phyloP scores from a whole-genome alignment of 1,140 invertebrate genomes.

The Dendrolimus kikuchii region DNA sequence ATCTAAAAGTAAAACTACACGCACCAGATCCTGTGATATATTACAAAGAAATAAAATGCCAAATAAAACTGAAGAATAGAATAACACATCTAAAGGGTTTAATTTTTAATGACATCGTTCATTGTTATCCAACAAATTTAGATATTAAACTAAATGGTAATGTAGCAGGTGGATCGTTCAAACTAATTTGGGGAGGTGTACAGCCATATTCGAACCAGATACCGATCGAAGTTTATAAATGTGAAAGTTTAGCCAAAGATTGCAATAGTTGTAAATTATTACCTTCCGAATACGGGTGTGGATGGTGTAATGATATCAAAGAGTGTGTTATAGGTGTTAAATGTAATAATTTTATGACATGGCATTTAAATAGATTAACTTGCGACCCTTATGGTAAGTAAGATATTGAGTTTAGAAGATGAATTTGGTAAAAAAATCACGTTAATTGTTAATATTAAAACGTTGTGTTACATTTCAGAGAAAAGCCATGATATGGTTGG shows the following conservation, averaged over 20 bases:
- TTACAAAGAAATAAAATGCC: constrained; percentile 30
- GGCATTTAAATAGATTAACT: constrained; percentile 24
- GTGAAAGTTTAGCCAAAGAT: constrained; percentile 15
- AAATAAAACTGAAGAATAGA: constrained; percentile 23
- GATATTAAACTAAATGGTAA: constrained; percentile 6
- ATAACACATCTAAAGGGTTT: constrained; percentile 26
- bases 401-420: constrained; percentile 10
- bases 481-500: no score
- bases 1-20: constrained; percentile 30
- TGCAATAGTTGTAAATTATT: constrained; percentile 23
- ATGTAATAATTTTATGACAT: constrained; percentile 25
- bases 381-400: constrained; percentile 18
- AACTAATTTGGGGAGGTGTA: constrained; percentile 29
- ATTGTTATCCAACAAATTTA: constrained; percentile 27
- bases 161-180: constrained; percentile 17
- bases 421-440: no score
- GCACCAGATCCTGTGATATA: constrained; percentile 24
- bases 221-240: constrained; percentile 22
- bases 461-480: no score
- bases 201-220: constrained; percentile 29
- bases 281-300: constrained; percentile 26
- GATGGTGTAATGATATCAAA: constrained; percentile 25
- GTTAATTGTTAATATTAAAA: no score
- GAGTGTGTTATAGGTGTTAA: constrained; percentile 25
- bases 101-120: constrained; percentile 20